Evolutionary conservation across 1,140 invertebrate species (phyloP).

Genomic region (Diachasma alloeum): DNA sequence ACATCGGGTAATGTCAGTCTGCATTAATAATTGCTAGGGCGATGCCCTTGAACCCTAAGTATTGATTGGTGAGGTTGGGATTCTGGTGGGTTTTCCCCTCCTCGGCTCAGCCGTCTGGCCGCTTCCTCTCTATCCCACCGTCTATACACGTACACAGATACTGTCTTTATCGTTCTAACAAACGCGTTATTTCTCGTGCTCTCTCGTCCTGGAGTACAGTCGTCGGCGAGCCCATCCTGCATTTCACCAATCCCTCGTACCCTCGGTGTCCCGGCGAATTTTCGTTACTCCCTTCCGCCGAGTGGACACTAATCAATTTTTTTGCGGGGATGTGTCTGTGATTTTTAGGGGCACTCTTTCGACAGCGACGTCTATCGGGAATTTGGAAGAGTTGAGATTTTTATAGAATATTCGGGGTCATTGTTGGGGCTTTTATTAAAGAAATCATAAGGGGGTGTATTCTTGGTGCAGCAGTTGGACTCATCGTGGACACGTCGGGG

Average conservation of each 20-base stretch:
- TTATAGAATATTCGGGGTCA: too few relatives aligned
- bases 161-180: not conserved
- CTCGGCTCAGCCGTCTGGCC: constrained; percentile 36
- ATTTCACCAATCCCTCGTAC: not conserved
- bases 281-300: not conserved
- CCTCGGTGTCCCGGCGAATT: not conserved
- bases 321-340: not conserved
- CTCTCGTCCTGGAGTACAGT: not conserved
- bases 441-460: too few relatives aligned
- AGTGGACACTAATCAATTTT: not conserved
- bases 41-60: constrained; percentile 65
- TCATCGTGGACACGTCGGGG: too few relatives aligned
- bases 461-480: too few relatives aligned
- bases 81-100: constrained; percentile 55
- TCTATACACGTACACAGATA: not conserved
- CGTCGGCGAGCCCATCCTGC: not conserved
- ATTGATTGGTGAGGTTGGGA: constrained; percentile 64
- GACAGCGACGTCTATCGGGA: too few relatives aligned
- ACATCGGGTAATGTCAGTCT: constrained; percentile 50
- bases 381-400: too few relatives aligned
- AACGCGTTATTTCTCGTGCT: not conserved
- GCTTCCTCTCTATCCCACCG: constrained; percentile 12
- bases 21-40: constrained; percentile 61
- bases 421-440: too few relatives aligned
- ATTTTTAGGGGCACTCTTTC: too few relatives aligned